Percentiles rank a stretch among this genome's conserved stretches.
phyloP scores from a whole-genome alignment of 2,113 vertebrate species.

The Odocoileus hemionus region DNA sequence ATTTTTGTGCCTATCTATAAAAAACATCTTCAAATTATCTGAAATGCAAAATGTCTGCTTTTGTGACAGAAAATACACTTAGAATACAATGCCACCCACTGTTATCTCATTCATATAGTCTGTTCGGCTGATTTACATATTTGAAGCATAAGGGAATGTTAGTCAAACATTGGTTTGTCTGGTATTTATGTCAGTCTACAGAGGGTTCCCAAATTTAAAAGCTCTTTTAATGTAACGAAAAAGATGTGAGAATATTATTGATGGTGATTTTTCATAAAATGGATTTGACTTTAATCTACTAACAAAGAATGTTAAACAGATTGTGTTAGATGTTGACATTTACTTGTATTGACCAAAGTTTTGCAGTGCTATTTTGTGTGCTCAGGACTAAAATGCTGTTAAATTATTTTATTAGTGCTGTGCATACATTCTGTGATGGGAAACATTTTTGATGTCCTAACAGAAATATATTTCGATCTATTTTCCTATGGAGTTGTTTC shows the following conservation, averaged over 20 bases:
- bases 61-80: conserved; percentile 56
- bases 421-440: conserved; percentile 71
- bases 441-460: conserved; percentile 71
- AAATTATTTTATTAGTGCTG: conserved; percentile 75
- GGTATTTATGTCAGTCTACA: not conserved
- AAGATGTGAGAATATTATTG: conserved; percentile 43
- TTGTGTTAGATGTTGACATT: conserved; percentile 69
- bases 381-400: conserved; percentile 78
- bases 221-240: conserved; percentile 45
- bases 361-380: conserved; percentile 76
- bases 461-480: conserved; percentile 75
- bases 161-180: conserved; percentile 28
- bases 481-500: conserved; percentile 81
- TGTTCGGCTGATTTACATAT: conserved; percentile 53
- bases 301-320: conserved; percentile 59
- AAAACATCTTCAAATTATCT: conserved; percentile 64
- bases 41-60: conserved; percentile 68
- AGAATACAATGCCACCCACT: conserved; percentile 41
- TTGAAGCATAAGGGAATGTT: conserved; percentile 32
- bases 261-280: conserved; percentile 34
- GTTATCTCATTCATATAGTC: conserved; percentile 57
- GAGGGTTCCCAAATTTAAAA: conserved; percentile 45
- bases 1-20: conserved; percentile 70
- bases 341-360: conserved; percentile 82
- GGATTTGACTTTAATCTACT: conserved; percentile 56